These are phyloP conservation scores for Drosophila parvula DNA, from an alignment of 1,140 invertebrate species.

Conservation along the genomic window DNA sequence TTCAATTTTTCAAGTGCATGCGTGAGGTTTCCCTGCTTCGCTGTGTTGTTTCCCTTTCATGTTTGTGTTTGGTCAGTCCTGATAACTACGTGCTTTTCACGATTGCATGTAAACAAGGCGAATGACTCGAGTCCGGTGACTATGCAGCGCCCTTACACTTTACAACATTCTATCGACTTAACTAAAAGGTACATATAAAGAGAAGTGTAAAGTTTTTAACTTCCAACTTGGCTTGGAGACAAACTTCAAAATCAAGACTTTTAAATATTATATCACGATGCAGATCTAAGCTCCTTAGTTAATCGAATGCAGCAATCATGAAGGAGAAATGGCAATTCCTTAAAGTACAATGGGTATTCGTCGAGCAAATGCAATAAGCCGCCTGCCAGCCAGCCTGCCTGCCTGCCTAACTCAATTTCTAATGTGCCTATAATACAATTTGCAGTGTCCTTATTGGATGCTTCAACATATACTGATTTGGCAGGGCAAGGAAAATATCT, in stretches of 20 bases:
- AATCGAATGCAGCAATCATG: no score
- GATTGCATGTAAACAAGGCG: conserved; percentile 12
- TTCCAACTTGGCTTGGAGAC: no score
- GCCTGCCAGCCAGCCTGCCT: no score
- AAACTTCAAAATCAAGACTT: no score
- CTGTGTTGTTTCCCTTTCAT: conserved; percentile 13
- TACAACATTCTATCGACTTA: neutral
- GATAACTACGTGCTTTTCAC: conserved; percentile 17
- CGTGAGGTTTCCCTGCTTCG: conserved; percentile 26
- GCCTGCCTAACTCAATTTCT: conserved; percentile 14
- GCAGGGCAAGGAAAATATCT: neutral
- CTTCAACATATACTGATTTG: neutral
- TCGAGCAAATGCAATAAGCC: conserved; percentile 9
- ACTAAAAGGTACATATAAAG: neutral
- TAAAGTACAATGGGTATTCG: conserved; percentile 6
- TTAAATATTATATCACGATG: no score
- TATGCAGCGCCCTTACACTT: neutral
- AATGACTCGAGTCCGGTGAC: neutral
- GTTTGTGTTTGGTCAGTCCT: conserved; percentile 26
- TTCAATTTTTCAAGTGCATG: conserved; percentile 47
- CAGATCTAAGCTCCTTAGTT: no score
- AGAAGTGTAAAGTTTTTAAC: no score
- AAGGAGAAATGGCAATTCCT: neutral
- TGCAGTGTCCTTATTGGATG: conserved; percentile 5
- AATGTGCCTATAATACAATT: conserved; percentile 17